Base-by-base conservation (phyloP, 2,888 invertebrate genomes). In the Silvanus unidentatus region DNA sequence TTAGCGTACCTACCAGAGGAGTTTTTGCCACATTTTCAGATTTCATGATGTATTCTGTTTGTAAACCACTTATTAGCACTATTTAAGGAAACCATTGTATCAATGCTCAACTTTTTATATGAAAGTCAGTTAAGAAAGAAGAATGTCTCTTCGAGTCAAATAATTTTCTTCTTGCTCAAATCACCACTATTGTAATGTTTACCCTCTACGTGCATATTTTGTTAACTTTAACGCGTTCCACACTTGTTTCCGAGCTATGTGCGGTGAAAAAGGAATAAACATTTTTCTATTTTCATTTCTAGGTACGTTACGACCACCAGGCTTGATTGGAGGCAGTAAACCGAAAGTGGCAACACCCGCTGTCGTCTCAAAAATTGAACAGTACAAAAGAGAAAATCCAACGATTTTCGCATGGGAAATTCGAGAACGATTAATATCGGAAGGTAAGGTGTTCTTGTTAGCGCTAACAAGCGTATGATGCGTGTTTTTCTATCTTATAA, bases 381-480 rank as follows among this genome's bases (percentile, higher is more conserved):
- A 95, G 73, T 96, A 97, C 80, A 97, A 97, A 77, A 75, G 94
- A 60, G 96, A 97, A 72, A 97, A 97, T 73, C 96, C 97, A 2
- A 97, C 97, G 48, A 96, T 97, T 66, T 98, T 97, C 72, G 97
- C 97, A 38, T 98, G 97, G 97, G 97, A 98, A 79, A 97, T 97
- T 58, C 80, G 97, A 45, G 97, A 98, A 74, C 80, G 94, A 71
- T 84, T 97, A 52, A 92, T 97, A 65, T 89, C 91, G 53, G 96
- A 97, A 86, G 94, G 95, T 95, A 80, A 80, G 75, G 8, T 22
- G 22, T 22, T 22, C 22, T 22, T 22, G 22, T 22, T 22, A 22
- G 22, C 22, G 8, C 8, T 15, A 14, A 42, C 13, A 40, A 40
- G 28, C 16, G n/a, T n/a, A n/a, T n/a, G n/a, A 40, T n/a, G 14